Evolutionary conservation across 2,888 invertebrate species (phyloP).

Genomic region (Amphipyra tragopoginis): DNA sequence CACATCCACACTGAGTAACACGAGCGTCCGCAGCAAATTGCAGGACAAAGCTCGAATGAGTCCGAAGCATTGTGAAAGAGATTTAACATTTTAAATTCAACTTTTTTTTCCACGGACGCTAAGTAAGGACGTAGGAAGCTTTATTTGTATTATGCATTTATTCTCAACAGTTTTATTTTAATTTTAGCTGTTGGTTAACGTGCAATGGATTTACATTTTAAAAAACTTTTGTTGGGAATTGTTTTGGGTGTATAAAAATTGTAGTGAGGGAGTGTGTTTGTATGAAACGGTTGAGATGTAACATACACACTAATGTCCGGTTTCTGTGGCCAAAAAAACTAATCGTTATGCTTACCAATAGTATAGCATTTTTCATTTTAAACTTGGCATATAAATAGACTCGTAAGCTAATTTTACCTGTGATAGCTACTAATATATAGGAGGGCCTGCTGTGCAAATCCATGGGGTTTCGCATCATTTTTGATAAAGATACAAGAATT

Average conservation of each 20-base stretch:
- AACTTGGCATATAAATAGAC: no score
- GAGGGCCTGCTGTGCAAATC: no score
- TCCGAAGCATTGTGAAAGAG: conserved; percentile 23
- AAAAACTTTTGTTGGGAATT: conserved; percentile 13
- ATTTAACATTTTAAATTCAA: conserved; percentile 35
- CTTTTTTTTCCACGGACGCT: conserved; percentile 31
- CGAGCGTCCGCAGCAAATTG: conserved; percentile 21
- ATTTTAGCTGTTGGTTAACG: conserved; percentile 16
- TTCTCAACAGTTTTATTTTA: conserved; percentile 34
- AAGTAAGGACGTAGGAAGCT: conserved; percentile 35
- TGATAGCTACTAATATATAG: no score
- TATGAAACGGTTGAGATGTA: no score
- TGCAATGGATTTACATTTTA: conserved; percentile 12
- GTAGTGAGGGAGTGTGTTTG: no score
- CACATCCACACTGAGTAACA: conserved; percentile 4
- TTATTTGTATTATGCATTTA: conserved; percentile 38
- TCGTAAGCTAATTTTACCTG: no score
- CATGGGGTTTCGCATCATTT: no score
- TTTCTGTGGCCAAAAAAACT: no score
- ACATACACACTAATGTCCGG: no score
- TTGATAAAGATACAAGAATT: no score
- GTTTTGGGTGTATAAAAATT: not conserved
- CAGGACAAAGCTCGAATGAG: conserved; percentile 24
- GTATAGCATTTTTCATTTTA: no score
- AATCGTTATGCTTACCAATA: no score